A percentile compares a stretch with the other conserved stretches of the same genome.
Evolutionary conservation across 1,140 invertebrate genomes (phyloP).

Genomic region (Zaprionus davidi): DNA sequence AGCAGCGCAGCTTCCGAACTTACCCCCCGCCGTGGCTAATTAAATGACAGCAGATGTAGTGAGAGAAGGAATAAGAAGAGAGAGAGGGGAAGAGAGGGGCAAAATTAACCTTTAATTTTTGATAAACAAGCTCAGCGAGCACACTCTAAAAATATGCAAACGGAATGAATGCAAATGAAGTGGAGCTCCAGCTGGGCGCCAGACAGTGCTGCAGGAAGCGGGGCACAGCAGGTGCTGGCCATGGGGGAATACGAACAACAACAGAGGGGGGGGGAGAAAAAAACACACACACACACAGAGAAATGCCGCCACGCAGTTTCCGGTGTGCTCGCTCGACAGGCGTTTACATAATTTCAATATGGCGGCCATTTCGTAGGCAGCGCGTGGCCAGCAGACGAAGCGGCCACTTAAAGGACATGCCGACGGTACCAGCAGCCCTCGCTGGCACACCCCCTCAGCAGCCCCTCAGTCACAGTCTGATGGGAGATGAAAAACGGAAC

Average conservation of each 20-base stretch:
- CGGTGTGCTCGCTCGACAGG: slow-evolving; percentile 40
- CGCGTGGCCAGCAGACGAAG: slow-evolving; percentile 51
- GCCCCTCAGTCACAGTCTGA: not conserved
- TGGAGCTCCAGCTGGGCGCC: slow-evolving; percentile 41
- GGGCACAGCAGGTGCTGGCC: slow-evolving; percentile 33
- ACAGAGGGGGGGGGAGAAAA: not conserved
- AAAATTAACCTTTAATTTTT: slow-evolving; percentile 56
- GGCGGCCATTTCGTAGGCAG: slow-evolving; percentile 40
- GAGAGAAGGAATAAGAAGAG: too few species aligned
- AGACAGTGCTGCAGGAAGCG: slow-evolving; percentile 2
- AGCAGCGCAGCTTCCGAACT: slow-evolving; percentile 33
- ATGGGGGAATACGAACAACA: slow-evolving; percentile 12
- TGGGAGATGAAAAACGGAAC: slow-evolving; percentile 51
- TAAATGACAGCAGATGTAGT: slow-evolving; percentile 37
- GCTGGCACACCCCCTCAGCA: not conserved
- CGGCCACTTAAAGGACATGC: slow-evolving; percentile 54
- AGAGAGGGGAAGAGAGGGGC: not conserved
- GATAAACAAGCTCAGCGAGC: slow-evolving; percentile 43
- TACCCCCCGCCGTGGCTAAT: slow-evolving; percentile 29
- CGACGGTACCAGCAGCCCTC: not conserved
- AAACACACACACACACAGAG: not conserved
- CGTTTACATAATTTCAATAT: slow-evolving; percentile 58
- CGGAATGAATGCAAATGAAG: slow-evolving; percentile 54
- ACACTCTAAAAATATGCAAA: slow-evolving; percentile 53
- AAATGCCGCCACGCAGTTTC: slow-evolving; percentile 33